Percentiles rank a stretch among this genome's conserved stretches.
phyloP scores from a whole-genome alignment of 2,113 vertebrate species.

The Entosphenus tridentatus region DNA sequence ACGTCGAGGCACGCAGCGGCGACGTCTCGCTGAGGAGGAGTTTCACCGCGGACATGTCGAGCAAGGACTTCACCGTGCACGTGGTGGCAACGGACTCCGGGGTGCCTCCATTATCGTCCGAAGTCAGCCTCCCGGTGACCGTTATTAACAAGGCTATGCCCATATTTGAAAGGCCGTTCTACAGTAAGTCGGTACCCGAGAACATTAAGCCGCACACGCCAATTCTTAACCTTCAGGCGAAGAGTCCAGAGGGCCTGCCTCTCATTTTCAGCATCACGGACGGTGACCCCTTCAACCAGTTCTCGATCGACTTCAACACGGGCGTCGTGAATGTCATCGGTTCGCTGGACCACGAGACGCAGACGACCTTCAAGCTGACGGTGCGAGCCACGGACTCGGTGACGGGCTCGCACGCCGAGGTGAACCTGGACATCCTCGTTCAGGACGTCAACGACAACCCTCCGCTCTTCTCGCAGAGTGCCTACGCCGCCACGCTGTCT shows the following conservation, averaged over 20 bases:
- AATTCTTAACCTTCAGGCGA: conserved; percentile 66
- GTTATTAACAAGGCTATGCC: conserved; percentile 81
- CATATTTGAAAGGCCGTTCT: conserved; percentile 79
- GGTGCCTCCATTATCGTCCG: conserved; percentile 41
- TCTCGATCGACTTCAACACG: conserved; percentile 76
- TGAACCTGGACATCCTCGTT: conserved; percentile 73
- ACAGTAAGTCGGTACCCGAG: conserved; percentile 72
- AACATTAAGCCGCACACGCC: conserved; percentile 59
- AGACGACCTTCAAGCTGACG: conserved; percentile 75
- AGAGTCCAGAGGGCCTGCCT: conserved; percentile 64
- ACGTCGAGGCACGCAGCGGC: conserved; percentile 39
- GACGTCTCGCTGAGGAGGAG: conserved; percentile 51
- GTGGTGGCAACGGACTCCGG: conserved; percentile 62
- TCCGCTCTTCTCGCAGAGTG: conserved; percentile 39
- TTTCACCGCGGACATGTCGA: conserved; percentile 46
- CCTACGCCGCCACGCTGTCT: conserved; percentile 43
- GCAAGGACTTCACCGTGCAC: conserved; percentile 48
- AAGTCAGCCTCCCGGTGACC: conserved; percentile 47
- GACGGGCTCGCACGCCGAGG: conserved; percentile 54
- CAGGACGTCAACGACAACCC: conserved; percentile 78
- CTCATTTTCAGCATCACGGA: conserved; percentile 76
- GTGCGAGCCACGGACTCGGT: conserved; percentile 67
- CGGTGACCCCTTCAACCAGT: conserved; percentile 74
- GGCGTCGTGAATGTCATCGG: conserved; percentile 58
- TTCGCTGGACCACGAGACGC: conserved; percentile 66